phyloP scores from a whole-genome alignment of 2,888 invertebrate genomes.

The Epinotia ramella region DNA sequence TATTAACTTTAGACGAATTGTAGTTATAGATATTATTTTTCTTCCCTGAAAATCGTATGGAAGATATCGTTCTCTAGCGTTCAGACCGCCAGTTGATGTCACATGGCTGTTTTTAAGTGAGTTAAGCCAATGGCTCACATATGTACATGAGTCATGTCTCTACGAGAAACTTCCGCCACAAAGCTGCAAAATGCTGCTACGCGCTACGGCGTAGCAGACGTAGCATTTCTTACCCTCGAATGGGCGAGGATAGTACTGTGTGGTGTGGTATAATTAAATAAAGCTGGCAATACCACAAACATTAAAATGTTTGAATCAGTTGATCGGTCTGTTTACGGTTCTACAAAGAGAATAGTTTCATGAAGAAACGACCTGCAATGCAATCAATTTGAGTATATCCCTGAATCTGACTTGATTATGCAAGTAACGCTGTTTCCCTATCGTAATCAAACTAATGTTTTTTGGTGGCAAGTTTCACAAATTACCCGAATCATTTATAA shows the following conservation, averaged over 20 bases:
- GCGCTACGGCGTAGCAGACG: no score
- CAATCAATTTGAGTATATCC: background rate
- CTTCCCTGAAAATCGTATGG: no score
- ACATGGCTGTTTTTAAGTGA: no score
- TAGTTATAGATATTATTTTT: no score
- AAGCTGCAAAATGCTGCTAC: no score
- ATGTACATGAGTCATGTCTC: no score
- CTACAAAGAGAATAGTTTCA: slow-evolving; percentile 1
- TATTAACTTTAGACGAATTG: no score
- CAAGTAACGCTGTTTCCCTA: background rate
- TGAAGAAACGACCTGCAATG: slow-evolving; percentile 1
- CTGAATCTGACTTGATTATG: background rate
- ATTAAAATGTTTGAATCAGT: background rate
- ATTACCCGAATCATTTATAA: background rate
- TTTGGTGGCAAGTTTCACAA: background rate
- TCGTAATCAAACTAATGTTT: background rate
- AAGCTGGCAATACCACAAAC: background rate
- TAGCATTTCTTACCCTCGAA: no score
- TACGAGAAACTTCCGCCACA: no score
- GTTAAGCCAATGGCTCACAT: no score
- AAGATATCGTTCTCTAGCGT: no score
- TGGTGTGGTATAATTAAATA: background rate
- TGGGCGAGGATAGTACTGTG: background rate
- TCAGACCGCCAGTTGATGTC: no score
- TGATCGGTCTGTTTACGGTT: background rate